Evolutionary conservation across 1,140 invertebrate species (phyloP), one percentile per base, ranked within the genome.

Genomic region (Drosophila kepulauana): DNA sequence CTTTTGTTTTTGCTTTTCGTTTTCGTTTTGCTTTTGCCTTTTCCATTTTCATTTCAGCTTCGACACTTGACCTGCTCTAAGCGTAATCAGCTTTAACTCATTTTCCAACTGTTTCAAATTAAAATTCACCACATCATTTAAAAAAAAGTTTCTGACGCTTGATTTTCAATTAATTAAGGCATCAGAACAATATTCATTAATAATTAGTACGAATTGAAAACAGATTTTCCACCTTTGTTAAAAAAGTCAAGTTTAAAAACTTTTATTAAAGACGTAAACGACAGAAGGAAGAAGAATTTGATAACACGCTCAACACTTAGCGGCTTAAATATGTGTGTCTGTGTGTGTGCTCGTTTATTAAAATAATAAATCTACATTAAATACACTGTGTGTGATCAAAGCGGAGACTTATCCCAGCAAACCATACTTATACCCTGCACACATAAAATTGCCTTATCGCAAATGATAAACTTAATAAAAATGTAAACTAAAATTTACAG

Each of bases 341-440:
- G 57, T 65, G 41, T 66, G 57, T 69, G 35, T 16, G 63, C 35
- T 52, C 46, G 71, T 76, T 87, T 87, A 88, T 88, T 87, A 87
- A 87, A 87, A 82, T 80, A 84, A 87, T 87, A 87, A 87, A 88
- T 87, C 82, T 87, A 80, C 82, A 87, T 87, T 87, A 87, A 80
- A 56, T 71, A 67, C 28, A 49, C 51, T 65, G 46, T 57, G 48
- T 75, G 52, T 52, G 48, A 67, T 46, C 73, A 48, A 25, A 67
- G 20, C 28, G 15, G 16, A 30, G 20, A 52, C 20, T 33, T 67
- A 45, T 16, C 16, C 33, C 52, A 58, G 56, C 73, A 81, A 79
- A 81, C 75, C 58, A 59, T n/a, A 20, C 7, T 13, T 1, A 56
- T 65, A 65, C 63, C 51, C 63, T 65, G 25, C n/a, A 38, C 8